A percentile compares a stretch with the other conserved stretches of the same genome.
phyloP scores from a whole-genome alignment of 2,113 vertebrate species.

The Myodes glareolus region DNA sequence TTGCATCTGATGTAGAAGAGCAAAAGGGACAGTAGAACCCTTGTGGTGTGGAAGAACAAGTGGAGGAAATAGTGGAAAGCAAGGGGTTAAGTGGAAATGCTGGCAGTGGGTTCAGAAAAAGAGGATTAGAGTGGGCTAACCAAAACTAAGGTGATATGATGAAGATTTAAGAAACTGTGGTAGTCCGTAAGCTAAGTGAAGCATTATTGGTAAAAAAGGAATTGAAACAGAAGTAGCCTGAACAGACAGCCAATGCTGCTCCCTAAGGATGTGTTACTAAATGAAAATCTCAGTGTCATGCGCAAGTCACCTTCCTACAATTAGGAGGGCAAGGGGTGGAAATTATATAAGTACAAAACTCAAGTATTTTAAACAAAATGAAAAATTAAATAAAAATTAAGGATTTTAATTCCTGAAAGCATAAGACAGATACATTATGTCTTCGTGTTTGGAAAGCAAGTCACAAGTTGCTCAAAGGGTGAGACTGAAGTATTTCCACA shows the following conservation, averaged over 20 bases:
- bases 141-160: not conserved
- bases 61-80: no score
- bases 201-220: not conserved
- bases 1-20: not conserved
- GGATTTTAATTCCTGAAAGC: not conserved
- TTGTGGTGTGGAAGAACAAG: not conserved
- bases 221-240: not conserved
- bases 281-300: not conserved
- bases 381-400: not conserved
- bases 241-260: not conserved
- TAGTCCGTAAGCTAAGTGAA: not conserved
- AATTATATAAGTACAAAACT: not conserved
- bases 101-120: not conserved
- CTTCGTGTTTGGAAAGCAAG: not conserved
- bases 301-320: not conserved
- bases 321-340: not conserved
- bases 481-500: not conserved
- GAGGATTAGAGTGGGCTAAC: not conserved
- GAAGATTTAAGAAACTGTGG: not conserved
- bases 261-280: not conserved
- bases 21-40: not conserved
- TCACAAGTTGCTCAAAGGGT: not conserved
- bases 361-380: not conserved
- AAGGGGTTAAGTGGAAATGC: not conserved
- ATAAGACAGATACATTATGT: not conserved